Percentiles rank a stretch among this genome's conserved stretches.
Conservation (phyloP, 2,113 vertebrate genomes). For the Tichodroma muraria region DNA sequence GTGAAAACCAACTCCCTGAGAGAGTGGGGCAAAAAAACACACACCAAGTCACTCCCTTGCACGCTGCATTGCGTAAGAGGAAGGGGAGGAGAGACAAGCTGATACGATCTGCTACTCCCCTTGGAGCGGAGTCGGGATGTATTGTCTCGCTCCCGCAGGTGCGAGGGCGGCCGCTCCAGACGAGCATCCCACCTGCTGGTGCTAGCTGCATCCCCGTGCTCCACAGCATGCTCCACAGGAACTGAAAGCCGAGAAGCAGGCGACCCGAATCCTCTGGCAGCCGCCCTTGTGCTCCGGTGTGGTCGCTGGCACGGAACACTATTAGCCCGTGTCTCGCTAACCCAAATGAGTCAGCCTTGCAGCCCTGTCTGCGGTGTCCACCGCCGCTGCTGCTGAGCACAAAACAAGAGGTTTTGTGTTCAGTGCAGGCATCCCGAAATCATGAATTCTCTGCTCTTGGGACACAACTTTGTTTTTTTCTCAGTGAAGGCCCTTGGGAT, state of each 20-base stretch:
- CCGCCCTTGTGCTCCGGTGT: fast-evolving
- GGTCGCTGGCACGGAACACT: neutral
- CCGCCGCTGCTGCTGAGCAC: neutral
- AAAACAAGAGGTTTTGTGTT: neutral
- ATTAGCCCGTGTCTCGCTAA: neutral
- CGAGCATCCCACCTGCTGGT: neutral
- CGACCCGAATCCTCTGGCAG: fast-evolving
- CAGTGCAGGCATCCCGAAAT: neutral
- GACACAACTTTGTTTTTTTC: neutral
- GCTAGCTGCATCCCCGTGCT: neutral
- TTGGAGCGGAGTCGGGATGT: fast-evolving
- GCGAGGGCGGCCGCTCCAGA: fast-evolving
- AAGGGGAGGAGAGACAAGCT: neutral
- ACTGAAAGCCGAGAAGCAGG: fast-evolving
- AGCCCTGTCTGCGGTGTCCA: fast-evolving
- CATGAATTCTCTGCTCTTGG: neutral
- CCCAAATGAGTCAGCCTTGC: neutral
- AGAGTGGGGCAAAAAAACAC: neutral
- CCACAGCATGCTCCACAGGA: neutral
- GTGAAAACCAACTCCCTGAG: neutral
- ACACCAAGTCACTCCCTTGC: conserved; percentile 31
- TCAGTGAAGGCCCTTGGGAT: neutral
- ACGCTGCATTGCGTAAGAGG: neutral
- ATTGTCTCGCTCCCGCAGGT: neutral
- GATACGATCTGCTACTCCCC: neutral